These are phyloP conservation scores for Mormoops blainvillei DNA, from an alignment of 2,113 vertebrate species.

Conservation along the genomic window DNA sequence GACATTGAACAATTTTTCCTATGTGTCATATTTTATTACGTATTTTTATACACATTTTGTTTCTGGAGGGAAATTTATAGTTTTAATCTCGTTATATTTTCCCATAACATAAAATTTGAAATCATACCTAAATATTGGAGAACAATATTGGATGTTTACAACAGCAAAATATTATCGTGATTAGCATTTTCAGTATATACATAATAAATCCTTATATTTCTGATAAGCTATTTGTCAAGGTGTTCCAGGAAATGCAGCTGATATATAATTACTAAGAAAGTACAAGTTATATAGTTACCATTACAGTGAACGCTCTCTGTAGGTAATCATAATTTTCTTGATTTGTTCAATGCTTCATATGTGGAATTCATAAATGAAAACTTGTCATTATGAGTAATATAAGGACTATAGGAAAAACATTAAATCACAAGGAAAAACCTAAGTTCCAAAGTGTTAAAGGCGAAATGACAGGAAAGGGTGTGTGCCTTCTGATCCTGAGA, in stretches of 20 bases:
- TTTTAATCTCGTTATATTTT: background rate
- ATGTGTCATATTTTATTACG: background rate
- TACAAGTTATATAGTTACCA: background rate
- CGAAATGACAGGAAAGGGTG: background rate
- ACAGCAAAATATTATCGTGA: background rate
- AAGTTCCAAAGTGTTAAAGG: background rate
- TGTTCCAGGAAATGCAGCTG: background rate
- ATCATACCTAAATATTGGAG: background rate
- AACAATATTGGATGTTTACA: background rate
- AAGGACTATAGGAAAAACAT: background rate
- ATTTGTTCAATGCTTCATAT: background rate
- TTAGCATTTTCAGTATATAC: background rate
- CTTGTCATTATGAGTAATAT: background rate
- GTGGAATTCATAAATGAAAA: background rate
- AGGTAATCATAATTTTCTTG: background rate
- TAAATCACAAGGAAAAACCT: background rate
- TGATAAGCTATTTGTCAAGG: background rate
- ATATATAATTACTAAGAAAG: background rate
- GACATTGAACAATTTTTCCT: background rate
- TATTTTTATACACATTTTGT: background rate
- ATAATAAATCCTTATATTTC: background rate
- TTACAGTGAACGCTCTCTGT: background rate
- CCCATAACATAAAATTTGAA: background rate
- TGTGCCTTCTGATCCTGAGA: background rate
- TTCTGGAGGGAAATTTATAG: background rate